These are phyloP conservation scores for Chroicocephalus ridibundus DNA, from an alignment of 2,113 vertebrate genomes.

Conservation along the genomic window DNA sequence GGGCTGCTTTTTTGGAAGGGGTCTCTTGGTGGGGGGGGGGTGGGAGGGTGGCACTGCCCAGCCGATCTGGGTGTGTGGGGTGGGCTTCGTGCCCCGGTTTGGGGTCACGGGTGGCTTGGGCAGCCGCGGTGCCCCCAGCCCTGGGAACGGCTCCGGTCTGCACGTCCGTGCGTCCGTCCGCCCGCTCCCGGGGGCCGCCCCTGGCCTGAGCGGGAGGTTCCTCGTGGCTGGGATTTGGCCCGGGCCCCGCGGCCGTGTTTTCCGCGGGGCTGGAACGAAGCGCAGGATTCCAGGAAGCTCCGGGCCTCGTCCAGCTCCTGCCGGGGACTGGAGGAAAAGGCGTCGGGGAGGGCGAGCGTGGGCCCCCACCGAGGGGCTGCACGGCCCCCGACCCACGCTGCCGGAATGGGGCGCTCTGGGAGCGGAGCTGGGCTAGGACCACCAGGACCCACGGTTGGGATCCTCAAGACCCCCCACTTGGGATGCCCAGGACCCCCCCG, in stretches of 20 bases:
- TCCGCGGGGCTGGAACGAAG: constrained; percentile 32
- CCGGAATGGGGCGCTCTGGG: background rate
- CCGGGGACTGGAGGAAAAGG: constrained; percentile 54
- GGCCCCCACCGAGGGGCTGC: background rate
- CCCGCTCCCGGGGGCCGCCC: constrained; percentile 9
- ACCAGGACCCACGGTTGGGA: background rate
- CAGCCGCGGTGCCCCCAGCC: background rate
- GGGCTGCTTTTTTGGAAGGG: background rate
- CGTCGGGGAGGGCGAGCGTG: background rate
- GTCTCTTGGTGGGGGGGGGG: background rate
- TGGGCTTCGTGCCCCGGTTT: background rate
- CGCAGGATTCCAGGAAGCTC: constrained; percentile 57
- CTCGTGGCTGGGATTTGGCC: constrained; percentile 42
- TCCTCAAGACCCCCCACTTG: too few relatives aligned
- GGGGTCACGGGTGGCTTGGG: background rate
- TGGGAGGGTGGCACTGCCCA: background rate
- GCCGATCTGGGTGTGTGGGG: background rate
- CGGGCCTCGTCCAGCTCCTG: constrained; percentile 38
- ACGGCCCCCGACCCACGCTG: rapidly evolving
- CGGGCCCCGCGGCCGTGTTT: constrained; percentile 8
- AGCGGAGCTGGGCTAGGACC: background rate
- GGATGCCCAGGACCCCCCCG: rapidly evolving
- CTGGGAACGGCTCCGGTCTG: background rate
- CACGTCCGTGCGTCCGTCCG: background rate
- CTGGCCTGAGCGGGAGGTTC: constrained; percentile 22